Base-by-base conservation (phyloP, 2,888 invertebrate genomes). In the Clivina fossor region DNA sequence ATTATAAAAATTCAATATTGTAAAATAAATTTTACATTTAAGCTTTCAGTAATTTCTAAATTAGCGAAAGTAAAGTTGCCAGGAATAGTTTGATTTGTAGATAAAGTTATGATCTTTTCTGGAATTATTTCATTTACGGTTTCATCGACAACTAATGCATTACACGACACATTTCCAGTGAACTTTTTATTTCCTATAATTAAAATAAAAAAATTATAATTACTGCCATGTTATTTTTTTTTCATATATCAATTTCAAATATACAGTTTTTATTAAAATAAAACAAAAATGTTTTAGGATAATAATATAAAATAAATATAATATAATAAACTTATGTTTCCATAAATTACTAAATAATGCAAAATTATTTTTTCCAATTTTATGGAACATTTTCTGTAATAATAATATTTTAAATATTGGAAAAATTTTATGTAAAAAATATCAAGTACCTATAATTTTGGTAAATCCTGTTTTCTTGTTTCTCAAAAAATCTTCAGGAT, bases 401-500 rank as follows among this genome's bases (percentile, higher is more conserved):
- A n/a, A n/a, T n/a, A n/a, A n/a, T n/a, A n/a, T n/a, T n/a, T n/a
- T n/a, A n/a, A n/a, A n/a, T n/a, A n/a, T n/a, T n/a, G n/a, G 61
- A 60, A 19, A 80, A 66, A 1, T 66, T 59, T 15, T 4, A 18
- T 32, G 22, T 16, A 41, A 40, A 48, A 46, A 22, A 16, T 15
- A 22, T 40, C 0, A 33, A 7, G 8, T 65, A 37, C 76, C 78
- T 4, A 68, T 67, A n/a, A 83, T 71, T 2, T 68, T 63, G 15
- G 71, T 68, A 3, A 65, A 61, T 8, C 62, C 40, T 4, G 64
- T 64, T 8, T 68, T 68, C 60, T 72, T 70, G 2, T 66, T 66
- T 57, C 75, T 66, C 3, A 82, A 64, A 59, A 74, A 83, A 24
- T 78, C 78, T 7, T 72, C 68, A 0, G 82, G 82, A 65, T 79